Percentiles rank a stretch among this genome's conserved stretches.
Conservation (phyloP, 2,888 invertebrate genomes). For the Nemapogon koenigi region DNA sequence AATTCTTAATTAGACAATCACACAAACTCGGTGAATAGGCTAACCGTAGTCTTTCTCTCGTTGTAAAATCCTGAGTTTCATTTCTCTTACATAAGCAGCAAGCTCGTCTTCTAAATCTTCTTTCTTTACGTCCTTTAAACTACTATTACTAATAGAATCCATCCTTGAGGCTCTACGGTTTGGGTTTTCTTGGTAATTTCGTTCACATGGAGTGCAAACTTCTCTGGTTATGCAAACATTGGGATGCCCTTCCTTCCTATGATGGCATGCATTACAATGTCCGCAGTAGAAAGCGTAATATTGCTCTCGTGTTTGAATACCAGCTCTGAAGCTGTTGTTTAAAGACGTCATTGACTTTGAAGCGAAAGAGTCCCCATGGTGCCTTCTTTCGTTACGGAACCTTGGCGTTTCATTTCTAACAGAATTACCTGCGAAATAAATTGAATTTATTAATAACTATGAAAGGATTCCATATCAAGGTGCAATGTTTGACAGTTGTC, state of each 20-base stretch:
- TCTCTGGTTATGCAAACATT: conserved; percentile 15
- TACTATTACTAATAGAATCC: conserved; percentile 45
- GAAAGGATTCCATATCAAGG: no score
- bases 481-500: no score
- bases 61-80: conserved; percentile 20
- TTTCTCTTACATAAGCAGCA: conserved; percentile 36
- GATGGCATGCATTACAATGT: no score
- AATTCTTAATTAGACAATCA: no score
- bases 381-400: no score
- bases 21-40: no score
- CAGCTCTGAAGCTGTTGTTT: no score
- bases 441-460: conserved; percentile 5
- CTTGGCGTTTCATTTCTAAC: conserved; percentile 26
- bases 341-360: no score
- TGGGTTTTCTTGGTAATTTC: background rate
- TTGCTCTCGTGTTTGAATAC: no score
- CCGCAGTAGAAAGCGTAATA: no score
- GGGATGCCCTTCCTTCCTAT: conserved; percentile 17
- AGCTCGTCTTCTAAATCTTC: conserved; percentile 46
- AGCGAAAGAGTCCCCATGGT: no score
- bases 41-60: conserved; percentile 21
- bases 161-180: no score
- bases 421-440: conserved; percentile 31
- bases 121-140: conserved; percentile 38
- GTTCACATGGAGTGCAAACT: background rate